These are phyloP conservation scores for Psephotus haematonotus DNA, from an alignment of 2,113 vertebrate species.

Conservation along the genomic window DNA sequence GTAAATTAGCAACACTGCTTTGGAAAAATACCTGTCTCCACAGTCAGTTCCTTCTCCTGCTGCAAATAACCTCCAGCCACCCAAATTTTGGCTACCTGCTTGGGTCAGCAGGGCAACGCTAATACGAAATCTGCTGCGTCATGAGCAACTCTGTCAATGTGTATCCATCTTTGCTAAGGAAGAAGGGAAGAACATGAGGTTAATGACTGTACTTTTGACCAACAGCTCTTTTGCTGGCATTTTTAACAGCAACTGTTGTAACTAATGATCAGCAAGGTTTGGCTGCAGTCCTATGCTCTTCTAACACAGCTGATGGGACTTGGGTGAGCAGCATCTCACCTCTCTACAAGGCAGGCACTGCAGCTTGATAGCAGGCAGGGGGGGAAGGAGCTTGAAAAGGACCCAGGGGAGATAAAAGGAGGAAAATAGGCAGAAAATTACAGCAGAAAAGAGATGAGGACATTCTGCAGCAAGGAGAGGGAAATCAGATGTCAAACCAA, in stretches of 20 bases:
- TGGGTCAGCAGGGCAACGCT: background rate
- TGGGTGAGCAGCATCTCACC: background rate
- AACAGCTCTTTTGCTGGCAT: background rate
- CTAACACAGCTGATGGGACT: background rate
- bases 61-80: background rate
- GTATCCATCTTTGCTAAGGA: constrained; percentile 31
- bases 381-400: background rate
- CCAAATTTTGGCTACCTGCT: constrained; percentile 45
- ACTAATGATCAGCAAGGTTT: background rate
- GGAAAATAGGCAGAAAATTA: background rate
- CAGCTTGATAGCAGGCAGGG: background rate
- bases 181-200: constrained; percentile 4
- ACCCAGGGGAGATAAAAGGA: background rate
- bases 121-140: constrained; percentile 43
- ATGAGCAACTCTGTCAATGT: constrained; percentile 48
- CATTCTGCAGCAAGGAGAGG: background rate
- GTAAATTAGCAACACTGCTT: background rate
- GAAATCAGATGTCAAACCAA: background rate
- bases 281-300: background rate
- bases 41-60: background rate
- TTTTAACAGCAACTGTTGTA: background rate
- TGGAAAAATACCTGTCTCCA: background rate
- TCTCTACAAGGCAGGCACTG: background rate
- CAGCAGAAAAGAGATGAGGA: background rate
- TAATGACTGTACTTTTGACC: constrained; percentile 37